phyloP scores from a whole-genome alignment of 2,888 invertebrate genomes.

The Allygus modestus region DNA sequence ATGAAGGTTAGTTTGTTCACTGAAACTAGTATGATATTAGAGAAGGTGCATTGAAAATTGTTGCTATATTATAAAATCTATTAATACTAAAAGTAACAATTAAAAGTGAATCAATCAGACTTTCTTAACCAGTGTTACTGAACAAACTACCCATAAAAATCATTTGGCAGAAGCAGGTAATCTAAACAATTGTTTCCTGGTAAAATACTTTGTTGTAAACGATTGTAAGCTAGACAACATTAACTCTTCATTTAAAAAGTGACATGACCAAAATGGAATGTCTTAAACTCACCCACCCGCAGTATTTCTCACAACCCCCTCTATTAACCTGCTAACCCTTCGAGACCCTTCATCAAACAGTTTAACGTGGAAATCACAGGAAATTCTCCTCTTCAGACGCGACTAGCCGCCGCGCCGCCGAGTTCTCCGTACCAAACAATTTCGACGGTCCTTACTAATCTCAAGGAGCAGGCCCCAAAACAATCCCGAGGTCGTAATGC shows the following conservation, averaged over 20 bases:
- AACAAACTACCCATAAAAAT: too few species aligned
- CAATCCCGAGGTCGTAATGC: neutral
- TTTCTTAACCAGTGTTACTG: too few species aligned
- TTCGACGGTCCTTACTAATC: neutral
- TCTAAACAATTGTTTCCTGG: too few species aligned
- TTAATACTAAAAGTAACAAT: too few species aligned
- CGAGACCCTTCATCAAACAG: constrained; percentile 32
- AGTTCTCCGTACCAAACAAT: constrained; percentile 28
- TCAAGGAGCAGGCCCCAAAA: neutral
- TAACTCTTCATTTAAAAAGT: neutral
- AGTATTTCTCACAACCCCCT: constrained; percentile 34
- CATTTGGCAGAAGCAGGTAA: too few species aligned
- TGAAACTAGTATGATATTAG: too few species aligned
- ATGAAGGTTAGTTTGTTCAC: too few species aligned
- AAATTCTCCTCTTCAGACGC: constrained; percentile 27
- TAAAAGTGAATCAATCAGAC: too few species aligned
- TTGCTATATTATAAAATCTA: too few species aligned
- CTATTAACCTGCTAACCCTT: constrained; percentile 32
- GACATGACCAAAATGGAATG: constrained; percentile 1
- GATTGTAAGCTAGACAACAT: too few species aligned
- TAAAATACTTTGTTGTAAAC: too few species aligned
- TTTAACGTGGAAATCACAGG: constrained; percentile 19
- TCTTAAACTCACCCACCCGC: neutral
- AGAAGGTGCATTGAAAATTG: too few species aligned
- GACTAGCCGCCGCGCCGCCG: constrained; percentile 13